Base-by-base conservation (phyloP, 2,797 vertebrate species). In the Sternotherus odoratus region DNA sequence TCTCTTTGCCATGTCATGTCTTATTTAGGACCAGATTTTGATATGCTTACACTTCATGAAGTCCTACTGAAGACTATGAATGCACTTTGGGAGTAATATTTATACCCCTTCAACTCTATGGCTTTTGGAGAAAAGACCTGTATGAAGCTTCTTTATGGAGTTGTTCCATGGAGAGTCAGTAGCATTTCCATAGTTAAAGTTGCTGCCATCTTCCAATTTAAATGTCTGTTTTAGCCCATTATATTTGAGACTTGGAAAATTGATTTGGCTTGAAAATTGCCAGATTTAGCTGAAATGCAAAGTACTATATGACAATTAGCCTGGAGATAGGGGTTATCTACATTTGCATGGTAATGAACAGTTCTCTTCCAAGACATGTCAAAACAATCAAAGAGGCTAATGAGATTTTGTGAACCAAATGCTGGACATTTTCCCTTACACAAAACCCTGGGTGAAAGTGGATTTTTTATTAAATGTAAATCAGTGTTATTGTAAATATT, bases 321-420 rank as follows among this genome's bases (percentile, higher is more conserved):
- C 36, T 84, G 79, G 21, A 93, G 93, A 91, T 1, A 93, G 84
- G 88, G 79, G 56, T 91, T 96, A 75, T 89, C 86, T 94, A 82
- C 50, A 84, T 94, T 96, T 94, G 60, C 83, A 86, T 95, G 82
- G 53, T 93, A 95, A 96, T 89, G 63, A 94, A 77, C 36, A 50
- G 50, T 87, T 91, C 89, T 90, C 48, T 95, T 94, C 78, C 88
- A 93, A 97, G 80, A 87, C 39, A 84, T 87, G 69, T 83, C 91
- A 97, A 93, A 96, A 90, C 79, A 96, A 86, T 94, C 78, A 84
- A 91, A 91, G 36, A 72, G 39, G 86, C 48, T 89, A 95, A 89
- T 90, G 83, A 90, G 10, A 63, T 93, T 95, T 94, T 91, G 53
- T 85, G 75, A 93, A 89, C 21, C 30, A 94, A 95, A 33, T 82